Evolutionary conservation across 2,113 vertebrate genomes (phyloP), one percentile per base, ranked within the genome.

Genomic region (Empidonax alnorum): DNA sequence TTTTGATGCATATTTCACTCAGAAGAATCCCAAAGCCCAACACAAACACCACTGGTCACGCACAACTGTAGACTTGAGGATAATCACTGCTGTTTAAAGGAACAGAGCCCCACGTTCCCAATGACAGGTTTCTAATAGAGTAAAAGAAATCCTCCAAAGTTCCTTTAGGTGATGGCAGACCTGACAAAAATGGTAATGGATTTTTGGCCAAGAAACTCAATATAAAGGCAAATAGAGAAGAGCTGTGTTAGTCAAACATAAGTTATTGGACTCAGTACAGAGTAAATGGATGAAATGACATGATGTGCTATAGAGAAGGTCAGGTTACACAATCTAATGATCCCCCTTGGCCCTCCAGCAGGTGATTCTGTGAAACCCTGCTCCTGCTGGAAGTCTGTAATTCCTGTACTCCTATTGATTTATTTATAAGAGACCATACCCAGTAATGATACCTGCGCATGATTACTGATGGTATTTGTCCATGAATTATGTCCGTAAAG

Each of bases 151-250:
- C 49, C 74, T 61, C 65, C 6, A 3, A 93, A 86, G 65, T 88
- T 86, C 80, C 58, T 82, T 6, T 4, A 42, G 24, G 41, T 61
- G n/a, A 35, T 61, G 44, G 90, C 67, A 94, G 56, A 68, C 44
- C 80, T 89, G 79, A 93, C 88, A 79, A 89, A 97, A 96, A 96
- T 89, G 79, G 66, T 90, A 88, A 96, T 46, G 68, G 86, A 68
- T 74, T 97, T 97, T 96, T 95, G 93, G 94, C 61, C 86, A 90
- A 75, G 93, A 95, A 93, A 90, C 92, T 95, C 85, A 96, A 96
- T 93, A 96, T 90, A 72, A 94, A 96, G 91, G 93, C 93, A 96
- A 96, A 96, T 91, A 97, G 14, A 78, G 79, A 59, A 78, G 92
- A 81, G 83, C 81, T 33, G 76, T 67, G 84, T 86, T 94, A 90